Base-by-base conservation (phyloP, 2,888 invertebrate genomes). In the Tromatobia lineatoria region DNA sequence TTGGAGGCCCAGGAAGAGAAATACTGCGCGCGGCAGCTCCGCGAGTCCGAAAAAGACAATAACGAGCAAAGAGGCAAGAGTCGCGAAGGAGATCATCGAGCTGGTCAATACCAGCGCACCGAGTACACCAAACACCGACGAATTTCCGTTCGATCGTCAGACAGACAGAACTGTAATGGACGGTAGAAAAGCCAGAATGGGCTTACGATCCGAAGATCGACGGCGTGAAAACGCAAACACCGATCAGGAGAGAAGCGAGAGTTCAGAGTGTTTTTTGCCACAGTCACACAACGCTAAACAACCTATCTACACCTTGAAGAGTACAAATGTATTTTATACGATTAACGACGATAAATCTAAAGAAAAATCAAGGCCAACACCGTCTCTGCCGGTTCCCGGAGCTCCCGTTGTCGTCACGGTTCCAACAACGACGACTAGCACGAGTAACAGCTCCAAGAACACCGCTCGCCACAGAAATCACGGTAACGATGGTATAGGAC, bases 111-210 rank as follows among this genome's bases (percentile, higher is more conserved):
- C 74, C n/a, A 81, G 83, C 23, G 45, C 69, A 2, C 70, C 38
- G 10, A 88, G 88, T 81, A 78, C 73, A 54, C 92, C 89, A 13
- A 93, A 85, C 45, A 92, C 93, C 7, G 91, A 90, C 52, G 92
- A 91, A 75, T 93, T 93, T 75, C 92, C 93, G 64, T 91, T 92
- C 75, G 93, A 92, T 38, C 86, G 90, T 7, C 90, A 91, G 70
- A 92, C 91, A 0, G 93, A 93, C 20, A 87, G 92, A 59, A 92
- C 93, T 3, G 78, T 87, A 29, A 92, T 91, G 78, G 93, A 93
- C 45, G 93, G 93, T 3, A 89, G 93, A 73, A 93, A 93, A 84
- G 93, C 93, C 0, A 89, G 93, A 52, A 91, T 93, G 90, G 92
- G 93, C 0, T 82, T 93, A 34, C 88, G 93, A 76, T 87, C 87